Base-by-base conservation (phyloP, 2,113 vertebrate species). In the Clupea harengus region DNA sequence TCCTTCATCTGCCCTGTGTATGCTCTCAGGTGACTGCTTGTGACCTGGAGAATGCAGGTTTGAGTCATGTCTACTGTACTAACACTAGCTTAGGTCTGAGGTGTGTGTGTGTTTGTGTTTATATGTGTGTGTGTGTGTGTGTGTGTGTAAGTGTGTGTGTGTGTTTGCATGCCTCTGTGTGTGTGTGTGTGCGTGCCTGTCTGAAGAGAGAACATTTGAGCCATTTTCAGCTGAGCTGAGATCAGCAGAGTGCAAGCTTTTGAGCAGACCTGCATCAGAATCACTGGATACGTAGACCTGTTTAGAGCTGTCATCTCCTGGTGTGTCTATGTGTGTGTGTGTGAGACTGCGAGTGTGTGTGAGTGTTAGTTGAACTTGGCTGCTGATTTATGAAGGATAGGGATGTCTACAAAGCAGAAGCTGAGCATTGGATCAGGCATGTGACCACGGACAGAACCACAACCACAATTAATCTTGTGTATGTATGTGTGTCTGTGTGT, bases 251-350 rank as follows among this genome's bases (percentile, higher is more conserved):
- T 3, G 3, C 22, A 3, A 57, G 54, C 72, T 39, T 75, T 28
- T 75, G 15, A 39, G 54, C 18, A 57, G 54, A 57, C 54, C 18
- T 39, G 13, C 11, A 39, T 39, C 11, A 32, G 13, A 67, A 32
- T 28, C 60, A 25, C n/a, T 67, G 60, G 60, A 28, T 28, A 67
- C 60, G 60, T 25, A 10, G n/a, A 28, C 22, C 60, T 75, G 25
- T 75, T 75, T 75, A 75, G 72, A 75, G 72, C 28, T 32, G 72
- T 75, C 72, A 75, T 75, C 72, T 32, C 72, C 72, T 75, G 25
- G n/a, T 9, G 64, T 72, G 64, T 28, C 25, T 64, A 1, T 64
- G 57, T 64, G 64, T 72, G 64, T 72, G 64, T 72, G 64, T 72
- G 9, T 72, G 25, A 15, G 64, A 11, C 39, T 39, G 64, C 1